Percentiles rank a stretch among this genome's conserved stretches.
Conservation (phyloP, 2,888 invertebrate genomes). For the Campoplex nolae region DNA sequence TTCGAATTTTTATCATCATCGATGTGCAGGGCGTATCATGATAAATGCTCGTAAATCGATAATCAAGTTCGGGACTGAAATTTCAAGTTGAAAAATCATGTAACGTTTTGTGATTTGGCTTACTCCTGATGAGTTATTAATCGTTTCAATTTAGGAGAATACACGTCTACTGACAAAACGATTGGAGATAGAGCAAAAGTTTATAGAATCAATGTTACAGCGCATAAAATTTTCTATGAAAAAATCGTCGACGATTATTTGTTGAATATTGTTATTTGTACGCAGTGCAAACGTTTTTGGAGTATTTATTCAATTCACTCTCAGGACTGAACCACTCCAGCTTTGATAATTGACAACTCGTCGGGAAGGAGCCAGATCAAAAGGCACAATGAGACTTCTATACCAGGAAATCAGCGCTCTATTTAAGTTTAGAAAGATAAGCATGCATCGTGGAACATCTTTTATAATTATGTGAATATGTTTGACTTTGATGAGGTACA, state of each 20-base stretch:
- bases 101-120: neutral
- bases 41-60: neutral
- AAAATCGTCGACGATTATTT: neutral
- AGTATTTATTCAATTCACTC: too few relatives aligned
- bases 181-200: neutral
- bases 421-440: neutral
- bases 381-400: neutral
- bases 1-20: constrained; percentile 7
- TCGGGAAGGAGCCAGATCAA: neutral
- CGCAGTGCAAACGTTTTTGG: too few relatives aligned
- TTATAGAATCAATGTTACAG: neutral
- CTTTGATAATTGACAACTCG: neutral
- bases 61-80: neutral
- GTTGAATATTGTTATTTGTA: too few relatives aligned
- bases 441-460: neutral
- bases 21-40: neutral
- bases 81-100: neutral
- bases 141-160: neutral
- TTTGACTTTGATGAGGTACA: constrained; percentile 56
- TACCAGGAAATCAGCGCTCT: neutral
- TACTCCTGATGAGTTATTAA: neutral
- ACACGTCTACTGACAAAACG: too few relatives aligned
- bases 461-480: neutral
- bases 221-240: neutral
- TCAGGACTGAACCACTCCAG: too few relatives aligned